A percentile compares a stretch with the other conserved stretches of the same genome.
Evolutionary conservation across 1,140 invertebrate genomes (phyloP).

Genomic region (Philopotamus ludificatus): DNA sequence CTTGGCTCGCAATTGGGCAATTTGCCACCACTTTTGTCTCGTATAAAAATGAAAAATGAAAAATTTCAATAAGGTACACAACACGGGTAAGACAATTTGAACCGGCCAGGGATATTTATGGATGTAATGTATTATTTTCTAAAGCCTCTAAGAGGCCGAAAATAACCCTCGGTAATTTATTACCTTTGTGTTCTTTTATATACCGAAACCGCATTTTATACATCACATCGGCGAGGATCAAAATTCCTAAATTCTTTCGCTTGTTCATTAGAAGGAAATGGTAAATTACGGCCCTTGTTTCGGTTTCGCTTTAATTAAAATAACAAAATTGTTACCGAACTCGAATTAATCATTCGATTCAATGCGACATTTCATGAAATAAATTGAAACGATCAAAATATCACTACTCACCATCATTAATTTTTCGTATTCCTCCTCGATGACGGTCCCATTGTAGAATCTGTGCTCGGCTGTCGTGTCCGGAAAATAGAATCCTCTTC

Average conservation of each 20-base stretch:
- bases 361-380: neutral
- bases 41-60: too few species aligned
- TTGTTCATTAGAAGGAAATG: too few species aligned
- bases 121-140: neutral
- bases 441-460: conserved; percentile 87
- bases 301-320: too few species aligned
- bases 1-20: too few species aligned
- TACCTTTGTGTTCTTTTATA: neutral
- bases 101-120: neutral
- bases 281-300: too few species aligned
- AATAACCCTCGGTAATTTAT: neutral
- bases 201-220: neutral
- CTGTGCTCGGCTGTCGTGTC: conserved; percentile 69
- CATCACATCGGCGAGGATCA: too few species aligned
- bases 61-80: conserved; percentile 5
- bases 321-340: neutral
- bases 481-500: conserved; percentile 87
- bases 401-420: conserved; percentile 73
- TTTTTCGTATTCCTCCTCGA: conserved; percentile 93
- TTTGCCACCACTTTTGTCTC: too few species aligned
- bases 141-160: neutral
- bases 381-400: neutral
- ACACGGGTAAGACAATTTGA: neutral
- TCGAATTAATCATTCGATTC: neutral
- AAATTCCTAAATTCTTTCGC: too few species aligned